Evolutionary conservation across 2,888 invertebrate genomes (phyloP), one percentile per base, ranked within the genome.

Genomic region (Tenthredo amoena): DNA sequence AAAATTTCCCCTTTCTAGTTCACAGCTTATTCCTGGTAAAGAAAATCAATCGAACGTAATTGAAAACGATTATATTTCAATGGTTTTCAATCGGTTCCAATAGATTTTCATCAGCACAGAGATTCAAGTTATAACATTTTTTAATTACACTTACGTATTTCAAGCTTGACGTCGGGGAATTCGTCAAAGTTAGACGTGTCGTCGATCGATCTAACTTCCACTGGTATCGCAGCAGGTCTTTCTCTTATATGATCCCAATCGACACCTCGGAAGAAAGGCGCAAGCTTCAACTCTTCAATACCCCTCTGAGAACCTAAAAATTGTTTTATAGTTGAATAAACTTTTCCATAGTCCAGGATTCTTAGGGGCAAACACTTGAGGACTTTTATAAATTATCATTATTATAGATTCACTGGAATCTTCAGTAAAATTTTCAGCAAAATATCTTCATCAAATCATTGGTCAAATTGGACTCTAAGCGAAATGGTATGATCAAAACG

Each of bases 181-280:
- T 99, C 99, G 94, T 99, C 99, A 94, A 99, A 99, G 95, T 99
- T 99, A 89, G 99, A 99, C 71, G 99, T 99, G 94, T 99, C 99
- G 94, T 99, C 99, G 91, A 99, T 99, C 89, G 99, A 99, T 93
- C 98, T 97, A 86, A 99, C 99, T 93, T 99, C 98, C 37, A 99
- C 99, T 77, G 98, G 97, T 94, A 99, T 99, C 90, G 99, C 99
- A 87, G 99, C 99, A 82, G 99, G 99, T 86, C 99, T 96, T 94
- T 99, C 99, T 87, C 99, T 96, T 92, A 99, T 99, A 94, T 99
- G 99, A 91, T 98, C 98, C 99, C 99, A 99, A 94, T 99, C 99
- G 85, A 99, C 99, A 89, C 98, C 98, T 89, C 97, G 96, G 95
- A 99, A 99, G 95, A 99, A 99, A 85, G 97, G 96, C 90, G 98